phyloP scores from a whole-genome alignment of 2,888 invertebrate species.

The Trachelus stipa region DNA sequence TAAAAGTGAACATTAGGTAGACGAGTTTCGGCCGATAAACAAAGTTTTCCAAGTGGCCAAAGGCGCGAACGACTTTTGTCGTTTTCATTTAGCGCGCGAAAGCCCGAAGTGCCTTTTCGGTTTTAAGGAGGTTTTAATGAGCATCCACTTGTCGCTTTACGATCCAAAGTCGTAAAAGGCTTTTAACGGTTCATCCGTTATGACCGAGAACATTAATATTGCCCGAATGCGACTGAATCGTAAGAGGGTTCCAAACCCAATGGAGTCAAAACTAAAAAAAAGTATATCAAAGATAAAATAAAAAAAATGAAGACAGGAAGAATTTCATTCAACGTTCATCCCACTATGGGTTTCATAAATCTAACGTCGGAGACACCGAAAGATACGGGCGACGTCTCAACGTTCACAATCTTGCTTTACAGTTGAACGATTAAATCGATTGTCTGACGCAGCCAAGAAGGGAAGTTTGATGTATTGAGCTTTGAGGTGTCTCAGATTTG shows the following conservation, averaged over 20 bases:
- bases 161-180: slow-evolving; percentile 36
- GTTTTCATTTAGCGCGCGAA: slow-evolving; percentile 46
- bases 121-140: slow-evolving; percentile 41
- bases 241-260: background rate
- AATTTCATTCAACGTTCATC: background rate
- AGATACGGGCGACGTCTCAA: background rate
- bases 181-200: slow-evolving; percentile 33
- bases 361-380: background rate
- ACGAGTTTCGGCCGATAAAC: background rate
- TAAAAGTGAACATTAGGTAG: background rate
- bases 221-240: slow-evolving; percentile 17
- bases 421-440: slow-evolving; percentile 53
- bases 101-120: slow-evolving; percentile 13
- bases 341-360: background rate
- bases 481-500: slow-evolving; percentile 8
- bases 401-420: slow-evolving; percentile 42
- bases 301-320: background rate
- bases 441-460: slow-evolving; percentile 42
- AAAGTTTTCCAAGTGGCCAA: background rate
- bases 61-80: slow-evolving; percentile 41
- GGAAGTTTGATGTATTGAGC: slow-evolving; percentile 44
- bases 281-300: slow-evolving; percentile 14
- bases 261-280: background rate
- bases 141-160: slow-evolving; percentile 54
- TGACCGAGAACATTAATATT: slow-evolving; percentile 39